Percentiles rank a stretch among this genome's conserved stretches.
Conservation (phyloP, 2,888 invertebrate species). For the Hirudinaria manillensis region DNA sequence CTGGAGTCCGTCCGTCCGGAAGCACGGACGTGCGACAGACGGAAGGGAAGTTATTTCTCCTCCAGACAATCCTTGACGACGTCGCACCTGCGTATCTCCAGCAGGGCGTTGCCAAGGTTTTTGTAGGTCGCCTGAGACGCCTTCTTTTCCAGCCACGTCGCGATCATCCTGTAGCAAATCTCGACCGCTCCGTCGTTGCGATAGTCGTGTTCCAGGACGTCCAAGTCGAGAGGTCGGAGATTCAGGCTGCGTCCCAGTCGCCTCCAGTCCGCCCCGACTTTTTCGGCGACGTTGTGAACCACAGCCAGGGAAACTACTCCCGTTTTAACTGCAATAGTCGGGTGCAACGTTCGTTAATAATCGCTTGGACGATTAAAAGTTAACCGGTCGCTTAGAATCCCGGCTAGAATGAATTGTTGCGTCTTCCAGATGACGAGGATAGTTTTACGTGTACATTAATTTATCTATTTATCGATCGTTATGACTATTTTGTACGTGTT, state of each 20-base stretch:
- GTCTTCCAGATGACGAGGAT: too few species aligned
- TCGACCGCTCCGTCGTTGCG: neutral
- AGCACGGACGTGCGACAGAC: neutral
- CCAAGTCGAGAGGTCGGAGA: neutral
- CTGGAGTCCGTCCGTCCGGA: too few species aligned
- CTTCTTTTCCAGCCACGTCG: neutral
- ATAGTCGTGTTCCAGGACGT: neutral
- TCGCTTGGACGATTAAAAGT: neutral
- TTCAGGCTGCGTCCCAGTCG: neutral
- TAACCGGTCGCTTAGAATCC: too few species aligned
- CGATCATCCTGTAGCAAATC: conserved; percentile 8
- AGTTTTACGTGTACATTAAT: too few species aligned
- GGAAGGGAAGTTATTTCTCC: neutral
- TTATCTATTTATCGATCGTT: too few species aligned
- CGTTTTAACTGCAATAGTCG: neutral
- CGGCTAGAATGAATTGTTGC: too few species aligned
- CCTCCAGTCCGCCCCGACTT: neutral
- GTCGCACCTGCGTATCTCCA: neutral
- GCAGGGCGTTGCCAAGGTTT: conserved; percentile 13
- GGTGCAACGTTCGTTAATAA: neutral
- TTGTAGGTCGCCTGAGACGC: neutral
- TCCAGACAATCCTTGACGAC: neutral
- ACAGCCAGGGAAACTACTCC: neutral
- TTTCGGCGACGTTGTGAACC: neutral
- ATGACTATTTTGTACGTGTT: too few species aligned